Evolutionary conservation across 2,888 invertebrate species (phyloP), one percentile per base, ranked within the genome.

Genomic region (Aporophyla lueneburgensis): DNA sequence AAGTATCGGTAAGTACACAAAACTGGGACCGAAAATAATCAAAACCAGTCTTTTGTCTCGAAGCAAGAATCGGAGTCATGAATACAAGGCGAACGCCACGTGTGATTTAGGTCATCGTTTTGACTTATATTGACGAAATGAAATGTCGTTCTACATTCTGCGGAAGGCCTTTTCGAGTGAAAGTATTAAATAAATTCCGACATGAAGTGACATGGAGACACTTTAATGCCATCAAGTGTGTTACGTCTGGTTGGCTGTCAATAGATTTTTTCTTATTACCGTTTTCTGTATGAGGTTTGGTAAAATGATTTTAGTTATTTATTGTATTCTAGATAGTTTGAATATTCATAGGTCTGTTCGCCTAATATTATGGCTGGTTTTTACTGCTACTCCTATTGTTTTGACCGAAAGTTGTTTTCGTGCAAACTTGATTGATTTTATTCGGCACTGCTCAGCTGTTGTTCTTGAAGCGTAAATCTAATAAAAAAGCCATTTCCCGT

Each of bases 41-140:
- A 49, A 56, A 56, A 59, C 16, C 65, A 21, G 51, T 72, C 53
- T 82, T 81, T 82, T 78, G 72, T 78, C 24, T 73, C 27, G 65
- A 69, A 61, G 54, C 67, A 63, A 33, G 49, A 78, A 65, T 72
- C 53, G 54, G 54, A 77, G 77, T 71, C 46, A 73, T 58, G 62
- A 51, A 56, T 40, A 66, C 67, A 59, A 70, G 58, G 53, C 58
- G 49, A 49, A 76, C 5, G n/a, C 66, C 12, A 1, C 33, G 33
- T 43, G 59, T 71, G 58, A 74, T 83, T 71, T 62, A 54, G 74
- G 84, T 78, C 83, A 68, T 74, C 68, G 53, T 56, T 63, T 61
- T 58, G 65, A 74, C 73, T 69, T 83, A 70, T 83, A 81, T 83
- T 78, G 83, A 78, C 74, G 67, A 78, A 51, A 76, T 54, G 80